A percentile compares a stretch with the other conserved stretches of the same genome.
phyloP scores from a whole-genome alignment of 2,888 invertebrate species.

The Drosophila parthenogenetica region DNA sequence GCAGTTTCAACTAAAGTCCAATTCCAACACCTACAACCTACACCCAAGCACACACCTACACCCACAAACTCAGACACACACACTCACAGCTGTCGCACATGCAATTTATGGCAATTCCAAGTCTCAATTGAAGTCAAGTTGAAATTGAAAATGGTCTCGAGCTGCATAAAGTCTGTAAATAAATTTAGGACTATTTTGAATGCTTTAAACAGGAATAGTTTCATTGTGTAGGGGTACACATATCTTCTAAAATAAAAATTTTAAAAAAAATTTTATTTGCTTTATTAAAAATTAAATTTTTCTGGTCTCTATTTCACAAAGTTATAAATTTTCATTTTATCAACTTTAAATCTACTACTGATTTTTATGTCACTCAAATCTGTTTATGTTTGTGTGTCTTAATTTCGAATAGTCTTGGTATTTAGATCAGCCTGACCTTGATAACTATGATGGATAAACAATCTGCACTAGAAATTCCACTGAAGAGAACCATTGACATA shows the following conservation, averaged over 20 bases:
- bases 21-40: slow-evolving; percentile 60
- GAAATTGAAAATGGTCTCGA: slow-evolving; percentile 62
- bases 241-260: neutral
- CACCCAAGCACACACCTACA: slow-evolving; percentile 18
- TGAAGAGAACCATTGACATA: slow-evolving; percentile 29
- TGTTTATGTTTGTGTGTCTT: neutral
- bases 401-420: neutral
- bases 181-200: slow-evolving; percentile 24
- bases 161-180: slow-evolving; percentile 28
- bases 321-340: neutral
- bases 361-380: neutral
- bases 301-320: too few species aligned
- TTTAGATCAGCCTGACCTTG: slow-evolving; percentile 22
- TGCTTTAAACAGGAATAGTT: slow-evolving; percentile 1
- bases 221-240: neutral
- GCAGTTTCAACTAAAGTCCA: slow-evolving; percentile 44
- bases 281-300: too few species aligned
- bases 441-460: slow-evolving; percentile 12
- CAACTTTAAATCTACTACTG: neutral
- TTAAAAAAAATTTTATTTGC: neutral
- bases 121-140: slow-evolving; percentile 71
- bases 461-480: slow-evolving; percentile 12
- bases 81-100: slow-evolving; percentile 71
- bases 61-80: slow-evolving; percentile 13
- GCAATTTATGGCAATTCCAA: slow-evolving; percentile 79